Base-by-base conservation (phyloP, 2,113 vertebrate genomes). In the Todiramphus saurophagus region DNA sequence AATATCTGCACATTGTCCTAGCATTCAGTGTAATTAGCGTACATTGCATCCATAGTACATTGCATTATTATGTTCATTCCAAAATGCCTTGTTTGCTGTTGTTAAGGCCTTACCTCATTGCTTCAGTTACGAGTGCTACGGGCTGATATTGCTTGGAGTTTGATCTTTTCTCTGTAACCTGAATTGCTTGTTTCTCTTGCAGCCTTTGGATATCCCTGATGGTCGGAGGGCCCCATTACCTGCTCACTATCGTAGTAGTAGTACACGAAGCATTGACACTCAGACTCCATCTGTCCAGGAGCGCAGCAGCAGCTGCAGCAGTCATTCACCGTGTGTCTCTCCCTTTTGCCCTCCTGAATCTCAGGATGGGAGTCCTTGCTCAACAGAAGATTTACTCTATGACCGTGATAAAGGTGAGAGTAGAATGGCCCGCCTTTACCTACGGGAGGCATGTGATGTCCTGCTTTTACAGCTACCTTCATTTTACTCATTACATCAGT, bases 391-490 rank as follows among this genome's bases (percentile, higher is more conserved):
- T 37, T 96, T 98, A 43, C 98, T 99, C 55, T 99, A 99, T 64
- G 99, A 99, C 86, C 98, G 98, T 15, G 99, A 99, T 96, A 99
- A 99, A 99, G 99, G 99, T 99, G 97, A 98, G 98, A 96, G 69
- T 85, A 93, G 81, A 92, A 86, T 41, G 51, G 77, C 64, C 83
- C 9, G 8, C 68, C 59, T 79, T 81, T 80, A 25, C 87, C 64
- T 88, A n/a, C 74, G 89, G 91, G 58, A 93, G 80, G 91, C 96
- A 73, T 76, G 37, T 72, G 82, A 48, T 91, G 88, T 93, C 89
- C 92, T 97, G 95, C 70, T 97, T 96, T 95, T 97, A 96, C 82
- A 85, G 39, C 92, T 93, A 89, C 94, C 93, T 96, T 97, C 97
- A 97, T 97, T 97, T 95, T 96, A 94, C 92, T 93, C 98, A 98